A percentile compares a stretch with the other conserved stretches of the same genome.
Evolutionary conservation across 1,140 invertebrate species (phyloP).

Genomic region (Caenorhabditis tropicalis): DNA sequence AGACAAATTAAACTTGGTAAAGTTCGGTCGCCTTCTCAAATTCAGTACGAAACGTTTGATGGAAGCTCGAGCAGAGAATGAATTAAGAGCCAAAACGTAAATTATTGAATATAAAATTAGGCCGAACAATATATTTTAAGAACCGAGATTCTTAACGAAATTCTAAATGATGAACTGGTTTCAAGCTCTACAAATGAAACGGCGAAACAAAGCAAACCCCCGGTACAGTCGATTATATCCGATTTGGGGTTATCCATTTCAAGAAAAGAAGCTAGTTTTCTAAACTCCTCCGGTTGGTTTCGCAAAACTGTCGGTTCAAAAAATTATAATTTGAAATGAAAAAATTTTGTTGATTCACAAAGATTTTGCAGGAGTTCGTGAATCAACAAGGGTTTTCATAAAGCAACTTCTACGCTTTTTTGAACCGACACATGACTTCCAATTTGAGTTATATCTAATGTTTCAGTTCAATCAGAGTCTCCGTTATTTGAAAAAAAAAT

Average conservation of each 20-base stretch:
- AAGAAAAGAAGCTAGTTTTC: neutral
- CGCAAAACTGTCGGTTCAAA: too few relatives aligned
- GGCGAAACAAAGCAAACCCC: neutral
- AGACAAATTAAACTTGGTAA: neutral
- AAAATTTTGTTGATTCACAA: too few relatives aligned
- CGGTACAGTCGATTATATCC: neutral
- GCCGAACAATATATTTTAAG: neutral
- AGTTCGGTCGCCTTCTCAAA: neutral
- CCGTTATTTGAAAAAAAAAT: too few relatives aligned
- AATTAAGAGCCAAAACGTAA: neutral
- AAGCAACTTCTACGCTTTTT: too few relatives aligned
- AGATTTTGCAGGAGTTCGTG: too few relatives aligned
- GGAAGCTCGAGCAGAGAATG: neutral
- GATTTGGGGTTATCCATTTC: slow-evolving; percentile 1
- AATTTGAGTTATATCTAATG: too few relatives aligned
- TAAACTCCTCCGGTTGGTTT: neutral
- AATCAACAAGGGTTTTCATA: too few relatives aligned
- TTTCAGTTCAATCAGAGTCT: too few relatives aligned
- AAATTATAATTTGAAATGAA: too few relatives aligned
- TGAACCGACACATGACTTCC: too few relatives aligned
- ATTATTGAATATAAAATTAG: neutral
- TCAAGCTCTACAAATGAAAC: neutral
- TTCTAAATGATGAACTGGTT: neutral
- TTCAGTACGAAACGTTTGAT: neutral
- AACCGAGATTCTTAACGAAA: neutral